These are phyloP conservation scores for Bombus impatiens DNA, from an alignment of 1,140 invertebrate species.

Conservation along the genomic window DNA sequence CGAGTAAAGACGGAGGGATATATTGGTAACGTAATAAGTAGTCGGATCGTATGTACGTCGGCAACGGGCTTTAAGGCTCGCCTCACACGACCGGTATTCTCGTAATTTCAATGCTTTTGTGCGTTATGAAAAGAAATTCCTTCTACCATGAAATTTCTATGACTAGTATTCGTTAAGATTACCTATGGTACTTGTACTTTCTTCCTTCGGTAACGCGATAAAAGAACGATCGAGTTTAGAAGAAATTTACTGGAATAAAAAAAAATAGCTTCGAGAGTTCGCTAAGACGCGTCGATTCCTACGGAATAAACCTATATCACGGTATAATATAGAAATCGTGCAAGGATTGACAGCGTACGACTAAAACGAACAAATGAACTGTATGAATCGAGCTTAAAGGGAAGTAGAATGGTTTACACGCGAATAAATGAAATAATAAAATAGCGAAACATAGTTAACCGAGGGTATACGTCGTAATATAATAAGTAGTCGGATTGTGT, in stretches of 20 bases:
- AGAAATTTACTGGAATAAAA: not conserved
- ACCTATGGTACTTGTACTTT: not conserved
- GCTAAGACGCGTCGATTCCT: too few relatives aligned
- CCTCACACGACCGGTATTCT: not conserved
- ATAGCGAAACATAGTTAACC: slow-evolving; percentile 15
- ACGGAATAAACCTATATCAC: not conserved
- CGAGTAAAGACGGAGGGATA: slow-evolving; percentile 42
- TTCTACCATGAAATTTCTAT: too few relatives aligned
- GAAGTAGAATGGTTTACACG: not conserved
- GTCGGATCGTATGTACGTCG: slow-evolving; percentile 47
- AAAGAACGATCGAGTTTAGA: not conserved
- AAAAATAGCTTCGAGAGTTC: not conserved
- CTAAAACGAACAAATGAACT: not conserved
- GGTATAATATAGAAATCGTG: not conserved
- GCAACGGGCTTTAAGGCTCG: slow-evolving; percentile 3
- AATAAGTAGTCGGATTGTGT: slow-evolving; percentile 45
- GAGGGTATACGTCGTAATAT: slow-evolving; percentile 37
- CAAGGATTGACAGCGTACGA: not conserved
- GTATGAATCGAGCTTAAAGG: slow-evolving; percentile 8
- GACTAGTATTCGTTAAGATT: not conserved
- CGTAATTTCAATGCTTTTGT: not conserved
- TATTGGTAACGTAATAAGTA: slow-evolving; percentile 55
- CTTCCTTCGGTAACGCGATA: not conserved
- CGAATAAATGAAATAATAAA: slow-evolving; percentile 29
- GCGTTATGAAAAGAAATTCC: not conserved